Percentiles rank a stretch among this genome's conserved stretches.
Evolutionary conservation across 1,140 invertebrate genomes (phyloP).

Genomic region (Micrasema longulum): DNA sequence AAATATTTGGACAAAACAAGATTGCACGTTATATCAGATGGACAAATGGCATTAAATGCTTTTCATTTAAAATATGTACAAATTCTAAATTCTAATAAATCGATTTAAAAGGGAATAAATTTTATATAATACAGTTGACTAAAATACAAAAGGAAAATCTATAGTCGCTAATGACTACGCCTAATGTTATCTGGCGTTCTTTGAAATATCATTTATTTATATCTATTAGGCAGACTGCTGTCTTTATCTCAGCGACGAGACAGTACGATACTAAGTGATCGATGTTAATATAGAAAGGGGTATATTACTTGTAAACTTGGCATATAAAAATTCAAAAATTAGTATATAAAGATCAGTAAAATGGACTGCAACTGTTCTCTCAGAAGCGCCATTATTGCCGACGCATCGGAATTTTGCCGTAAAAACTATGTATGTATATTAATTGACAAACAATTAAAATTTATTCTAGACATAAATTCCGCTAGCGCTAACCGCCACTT

Average conservation of each 20-base stretch:
- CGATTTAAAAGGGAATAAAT: constrained; percentile 25
- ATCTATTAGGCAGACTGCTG: not conserved
- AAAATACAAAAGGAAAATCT: constrained; percentile 30
- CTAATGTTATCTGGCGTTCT: constrained; percentile 31
- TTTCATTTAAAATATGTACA: constrained; percentile 34
- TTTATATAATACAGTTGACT: constrained; percentile 36
- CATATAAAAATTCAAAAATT: constrained; percentile 40
- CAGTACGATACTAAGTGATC: not conserved
- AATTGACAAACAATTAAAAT: constrained; percentile 38
- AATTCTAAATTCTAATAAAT: constrained; percentile 13
- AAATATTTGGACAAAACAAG: constrained; percentile 20
- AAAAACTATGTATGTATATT: constrained; percentile 33
- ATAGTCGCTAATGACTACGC: constrained; percentile 22
- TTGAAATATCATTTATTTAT: not conserved
- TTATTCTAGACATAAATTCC: constrained; percentile 7
- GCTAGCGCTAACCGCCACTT: no score
- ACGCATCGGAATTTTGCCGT: constrained; percentile 20
- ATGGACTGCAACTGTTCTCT: constrained; percentile 34
- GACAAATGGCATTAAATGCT: constrained; percentile 45
- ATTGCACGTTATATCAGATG: constrained; percentile 40
- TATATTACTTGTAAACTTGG: constrained; percentile 37
- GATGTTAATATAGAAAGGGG: constrained; percentile 10
- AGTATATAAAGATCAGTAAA: constrained; percentile 40
- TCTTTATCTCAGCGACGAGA: not conserved
- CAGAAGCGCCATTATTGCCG: constrained; percentile 6